phyloP scores from a whole-genome alignment of 2,797 vertebrate species.

The Pseudotriccus pelzelni region DNA sequence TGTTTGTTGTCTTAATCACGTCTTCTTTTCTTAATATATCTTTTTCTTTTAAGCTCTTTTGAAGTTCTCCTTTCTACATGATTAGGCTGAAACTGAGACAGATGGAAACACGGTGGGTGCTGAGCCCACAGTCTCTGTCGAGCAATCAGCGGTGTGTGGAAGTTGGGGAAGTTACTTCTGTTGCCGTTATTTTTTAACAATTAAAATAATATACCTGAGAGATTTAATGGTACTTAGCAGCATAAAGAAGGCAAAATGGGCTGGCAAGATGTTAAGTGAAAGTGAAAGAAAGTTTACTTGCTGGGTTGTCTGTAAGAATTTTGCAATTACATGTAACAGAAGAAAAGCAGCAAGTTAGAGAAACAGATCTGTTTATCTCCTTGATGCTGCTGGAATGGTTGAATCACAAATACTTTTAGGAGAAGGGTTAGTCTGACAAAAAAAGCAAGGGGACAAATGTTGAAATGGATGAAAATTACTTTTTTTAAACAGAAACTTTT shows the following conservation, averaged over 20 bases:
- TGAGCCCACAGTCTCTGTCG: background rate
- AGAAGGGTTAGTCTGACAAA: background rate
- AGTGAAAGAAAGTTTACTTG: background rate
- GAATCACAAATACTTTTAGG: background rate
- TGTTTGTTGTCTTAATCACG: background rate
- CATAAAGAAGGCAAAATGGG: background rate
- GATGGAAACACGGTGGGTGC: background rate
- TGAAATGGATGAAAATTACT: background rate
- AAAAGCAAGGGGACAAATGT: accelerated
- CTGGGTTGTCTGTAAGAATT: background rate
- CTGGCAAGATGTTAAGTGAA: background rate
- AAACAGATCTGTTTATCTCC: background rate
- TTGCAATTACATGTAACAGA: background rate
- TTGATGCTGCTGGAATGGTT: background rate
- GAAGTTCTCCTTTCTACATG: background rate
- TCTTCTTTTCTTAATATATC: background rate
- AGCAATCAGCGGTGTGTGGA: background rate
- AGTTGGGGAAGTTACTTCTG: background rate
- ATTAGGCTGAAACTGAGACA: background rate
- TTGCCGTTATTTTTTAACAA: background rate
- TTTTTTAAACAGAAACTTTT: background rate
- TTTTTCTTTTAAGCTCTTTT: background rate
- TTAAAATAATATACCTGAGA: background rate
- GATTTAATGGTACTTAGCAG: background rate
- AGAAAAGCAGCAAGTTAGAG: background rate